These are phyloP conservation scores for Trididemnum nubilum DNA, from an alignment of 23 tunicate species.

Conservation along the genomic window DNA sequence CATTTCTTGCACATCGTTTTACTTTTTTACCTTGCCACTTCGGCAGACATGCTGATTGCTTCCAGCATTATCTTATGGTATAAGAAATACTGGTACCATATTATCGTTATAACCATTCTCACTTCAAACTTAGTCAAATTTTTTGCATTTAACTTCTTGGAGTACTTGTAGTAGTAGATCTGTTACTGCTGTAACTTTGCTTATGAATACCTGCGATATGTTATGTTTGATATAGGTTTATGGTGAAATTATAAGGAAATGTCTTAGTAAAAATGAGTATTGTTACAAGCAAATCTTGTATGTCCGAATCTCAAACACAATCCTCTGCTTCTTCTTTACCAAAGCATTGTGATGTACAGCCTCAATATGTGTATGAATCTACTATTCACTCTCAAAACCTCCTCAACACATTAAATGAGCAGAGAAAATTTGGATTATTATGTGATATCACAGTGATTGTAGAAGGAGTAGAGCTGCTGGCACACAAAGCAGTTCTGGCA, in stretches of 20 bases:
- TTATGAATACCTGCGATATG: too few species aligned
- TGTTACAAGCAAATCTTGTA: neutral
- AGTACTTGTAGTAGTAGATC: neutral
- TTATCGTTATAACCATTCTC: too few species aligned
- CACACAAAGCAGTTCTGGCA: conserved; percentile 85
- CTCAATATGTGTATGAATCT: conserved; percentile 92
- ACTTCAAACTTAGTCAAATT: too few species aligned
- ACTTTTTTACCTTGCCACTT: too few species aligned
- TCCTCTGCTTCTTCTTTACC: neutral
- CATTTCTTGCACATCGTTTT: too few species aligned
- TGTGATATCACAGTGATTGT: conserved; percentile 93
- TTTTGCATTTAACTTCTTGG: neutral
- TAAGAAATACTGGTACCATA: too few species aligned
- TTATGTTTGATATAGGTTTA: neutral
- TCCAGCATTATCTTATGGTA: too few species aligned
- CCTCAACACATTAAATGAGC: conserved; percentile 69
- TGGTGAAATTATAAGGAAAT: neutral
- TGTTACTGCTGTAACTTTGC: too few species aligned
- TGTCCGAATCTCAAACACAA: neutral
- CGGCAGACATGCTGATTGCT: too few species aligned
- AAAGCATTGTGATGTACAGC: conserved; percentile 62
- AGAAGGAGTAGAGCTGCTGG: conserved; percentile 73
- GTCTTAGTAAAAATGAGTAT: neutral
- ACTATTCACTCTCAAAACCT: conserved; percentile 68
- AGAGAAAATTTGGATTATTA: conserved; percentile 68